These are phyloP conservation scores for Enteromius anoplus DNA, from an alignment of 2,797 vertebrate genomes.

Conservation along the genomic window DNA sequence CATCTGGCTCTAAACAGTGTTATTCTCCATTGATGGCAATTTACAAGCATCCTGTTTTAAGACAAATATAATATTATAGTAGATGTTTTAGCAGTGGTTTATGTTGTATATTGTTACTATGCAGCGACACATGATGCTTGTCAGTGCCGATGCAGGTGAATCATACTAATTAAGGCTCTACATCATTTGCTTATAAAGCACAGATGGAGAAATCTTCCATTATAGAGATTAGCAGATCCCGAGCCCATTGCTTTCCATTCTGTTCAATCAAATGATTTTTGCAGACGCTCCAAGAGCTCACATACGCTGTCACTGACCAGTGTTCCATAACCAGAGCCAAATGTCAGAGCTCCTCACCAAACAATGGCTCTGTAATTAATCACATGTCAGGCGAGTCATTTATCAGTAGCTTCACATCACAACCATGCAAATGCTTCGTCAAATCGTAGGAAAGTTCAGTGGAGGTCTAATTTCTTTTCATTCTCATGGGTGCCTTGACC, in stretches of 20 bases:
- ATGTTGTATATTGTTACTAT: background rate
- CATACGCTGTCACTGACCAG: background rate
- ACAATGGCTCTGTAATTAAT: conserved; percentile 31
- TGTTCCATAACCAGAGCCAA: conserved; percentile 31
- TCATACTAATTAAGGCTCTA: background rate
- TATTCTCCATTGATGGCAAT: background rate
- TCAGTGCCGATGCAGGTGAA: background rate
- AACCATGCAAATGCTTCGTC: background rate
- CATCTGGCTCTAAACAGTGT: background rate
- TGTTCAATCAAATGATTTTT: conserved; percentile 17
- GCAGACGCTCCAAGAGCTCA: background rate
- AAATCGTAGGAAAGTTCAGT: conserved; percentile 13
- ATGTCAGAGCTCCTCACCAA: conserved; percentile 14
- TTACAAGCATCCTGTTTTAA: background rate
- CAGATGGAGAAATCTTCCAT: conserved; percentile 1
- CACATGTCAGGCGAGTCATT: background rate
- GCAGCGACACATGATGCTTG: background rate
- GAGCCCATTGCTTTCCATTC: background rate
- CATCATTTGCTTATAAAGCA: background rate
- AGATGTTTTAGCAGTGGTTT: background rate
- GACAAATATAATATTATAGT: background rate
- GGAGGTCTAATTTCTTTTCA: background rate
- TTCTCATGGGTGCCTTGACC: background rate
- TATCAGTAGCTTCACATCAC: background rate
- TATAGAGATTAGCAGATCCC: conserved; percentile 1